phyloP scores from a whole-genome alignment of 2,113 vertebrate species.

The Cairina moschata region DNA sequence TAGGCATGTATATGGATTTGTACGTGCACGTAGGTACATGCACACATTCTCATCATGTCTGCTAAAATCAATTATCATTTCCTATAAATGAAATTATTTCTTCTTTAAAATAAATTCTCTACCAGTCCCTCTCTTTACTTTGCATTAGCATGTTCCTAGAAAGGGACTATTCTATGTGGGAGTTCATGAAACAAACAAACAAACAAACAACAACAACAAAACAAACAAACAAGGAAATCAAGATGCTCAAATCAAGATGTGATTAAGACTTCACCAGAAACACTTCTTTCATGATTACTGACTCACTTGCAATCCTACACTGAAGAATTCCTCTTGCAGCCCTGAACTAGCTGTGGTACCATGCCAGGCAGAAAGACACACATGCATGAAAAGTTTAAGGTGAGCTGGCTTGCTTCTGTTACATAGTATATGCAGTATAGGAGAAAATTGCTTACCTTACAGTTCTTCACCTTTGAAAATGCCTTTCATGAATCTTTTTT shows the following conservation, averaged over 20 bases:
- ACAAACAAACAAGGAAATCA: background rate
- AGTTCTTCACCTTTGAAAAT: background rate
- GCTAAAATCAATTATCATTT: background rate
- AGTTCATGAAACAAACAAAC: background rate
- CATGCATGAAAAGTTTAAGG: background rate
- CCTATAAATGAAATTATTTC: background rate
- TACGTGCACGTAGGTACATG: background rate
- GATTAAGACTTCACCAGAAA: background rate
- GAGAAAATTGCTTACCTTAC: background rate
- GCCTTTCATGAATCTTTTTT: background rate
- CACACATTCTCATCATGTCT: background rate
- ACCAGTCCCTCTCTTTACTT: background rate
- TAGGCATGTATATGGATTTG: background rate
- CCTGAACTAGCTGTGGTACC: background rate
- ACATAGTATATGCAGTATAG: rapidly evolving
- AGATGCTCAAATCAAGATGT: background rate
- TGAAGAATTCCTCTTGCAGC: background rate
- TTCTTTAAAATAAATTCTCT: background rate
- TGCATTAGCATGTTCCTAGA: background rate
- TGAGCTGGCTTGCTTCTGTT: background rate
- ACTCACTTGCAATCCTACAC: rapidly evolving
- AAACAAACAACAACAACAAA: too few species aligned
- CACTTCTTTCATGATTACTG: background rate
- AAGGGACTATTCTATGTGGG: background rate
- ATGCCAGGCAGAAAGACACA: rapidly evolving